Percentiles rank a stretch among this genome's conserved stretches.
Conservation (phyloP, 2,113 vertebrate genomes). For the Orcinus orca region DNA sequence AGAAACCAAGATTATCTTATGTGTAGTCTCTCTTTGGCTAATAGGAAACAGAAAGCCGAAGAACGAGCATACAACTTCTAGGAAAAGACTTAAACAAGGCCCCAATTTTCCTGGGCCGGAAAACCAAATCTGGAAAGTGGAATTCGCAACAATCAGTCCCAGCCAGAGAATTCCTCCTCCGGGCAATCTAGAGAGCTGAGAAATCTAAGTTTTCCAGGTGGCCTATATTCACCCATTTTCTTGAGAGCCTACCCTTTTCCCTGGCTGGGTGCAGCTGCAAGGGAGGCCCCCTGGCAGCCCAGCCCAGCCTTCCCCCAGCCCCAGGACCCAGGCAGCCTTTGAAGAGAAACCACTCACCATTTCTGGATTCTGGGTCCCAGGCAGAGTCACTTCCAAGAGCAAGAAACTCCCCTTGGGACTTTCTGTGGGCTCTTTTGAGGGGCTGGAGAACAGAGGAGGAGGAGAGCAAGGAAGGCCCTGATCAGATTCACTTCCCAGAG, state of each 20-base stretch:
- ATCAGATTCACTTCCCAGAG: not conserved
- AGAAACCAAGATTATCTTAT: conserved; percentile 73
- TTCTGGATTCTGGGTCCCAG: conserved; percentile 25
- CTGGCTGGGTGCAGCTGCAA: not conserved
- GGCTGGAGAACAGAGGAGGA: not conserved
- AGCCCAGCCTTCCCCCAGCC: not conserved
- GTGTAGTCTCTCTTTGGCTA: conserved; percentile 61
- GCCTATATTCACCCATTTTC: not conserved
- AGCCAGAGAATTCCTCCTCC: conserved; percentile 31
- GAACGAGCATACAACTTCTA: conserved; percentile 52
- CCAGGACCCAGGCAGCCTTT: not conserved
- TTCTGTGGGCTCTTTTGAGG: not conserved
- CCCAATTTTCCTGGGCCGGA: conserved; percentile 46
- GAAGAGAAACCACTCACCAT: conserved; percentile 33
- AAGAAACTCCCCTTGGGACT: not conserved
- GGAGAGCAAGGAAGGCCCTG: not conserved
- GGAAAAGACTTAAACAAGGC: conserved; percentile 58
- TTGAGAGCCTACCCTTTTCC: not conserved
- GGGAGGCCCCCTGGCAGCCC: not conserved
- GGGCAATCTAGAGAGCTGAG: not conserved
- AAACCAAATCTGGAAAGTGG: conserved; percentile 53
- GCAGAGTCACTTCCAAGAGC: not conserved
- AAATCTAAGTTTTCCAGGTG: conserved; percentile 41
- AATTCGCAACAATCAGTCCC: conserved; percentile 3
- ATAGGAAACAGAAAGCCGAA: conserved; percentile 74